A percentile compares a stretch with the other conserved stretches of the same genome.
Evolutionary conservation across 2,888 invertebrate genomes (phyloP).

Genomic region (Heterodera filipjevi): DNA sequence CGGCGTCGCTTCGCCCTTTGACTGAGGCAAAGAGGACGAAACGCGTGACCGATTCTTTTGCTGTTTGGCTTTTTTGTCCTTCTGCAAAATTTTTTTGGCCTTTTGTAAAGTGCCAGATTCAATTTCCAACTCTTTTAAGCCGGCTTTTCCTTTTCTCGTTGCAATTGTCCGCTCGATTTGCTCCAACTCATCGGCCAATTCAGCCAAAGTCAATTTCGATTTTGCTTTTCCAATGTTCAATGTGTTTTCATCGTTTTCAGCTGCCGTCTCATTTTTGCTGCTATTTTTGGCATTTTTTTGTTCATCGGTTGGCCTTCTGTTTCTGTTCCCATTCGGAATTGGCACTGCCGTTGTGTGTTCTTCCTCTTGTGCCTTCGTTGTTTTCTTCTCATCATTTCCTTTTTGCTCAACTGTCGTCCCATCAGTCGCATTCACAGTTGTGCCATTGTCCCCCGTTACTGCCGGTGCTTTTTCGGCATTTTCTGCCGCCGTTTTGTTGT

Average conservation of each 20-base stretch:
- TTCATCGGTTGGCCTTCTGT: not conserved
- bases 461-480: not conserved
- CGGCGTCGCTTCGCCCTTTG: not conserved
- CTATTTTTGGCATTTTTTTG: conserved; percentile 18
- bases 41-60: conserved; percentile 9
- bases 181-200: conserved; percentile 21
- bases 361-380: not conserved
- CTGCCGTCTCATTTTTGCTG: not conserved
- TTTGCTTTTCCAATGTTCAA: not conserved
- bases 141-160: not conserved
- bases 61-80: not conserved
- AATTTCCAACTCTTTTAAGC: not conserved
- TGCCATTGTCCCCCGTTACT: not conserved
- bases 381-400: not conserved
- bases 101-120: conserved; percentile 19
- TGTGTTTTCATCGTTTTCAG: not conserved
- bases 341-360: conserved; percentile 9
- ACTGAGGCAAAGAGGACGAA: not conserved
- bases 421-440: not conserved
- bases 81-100: conserved; percentile 13
- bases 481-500: not conserved
- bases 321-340: not conserved
- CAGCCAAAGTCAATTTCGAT: conserved; percentile 16
- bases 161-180: conserved; percentile 14
- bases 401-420: not conserved